These are phyloP conservation scores for Sebastes cheni DNA, from an alignment of 2,797 vertebrate genomes.

Conservation along the genomic window DNA sequence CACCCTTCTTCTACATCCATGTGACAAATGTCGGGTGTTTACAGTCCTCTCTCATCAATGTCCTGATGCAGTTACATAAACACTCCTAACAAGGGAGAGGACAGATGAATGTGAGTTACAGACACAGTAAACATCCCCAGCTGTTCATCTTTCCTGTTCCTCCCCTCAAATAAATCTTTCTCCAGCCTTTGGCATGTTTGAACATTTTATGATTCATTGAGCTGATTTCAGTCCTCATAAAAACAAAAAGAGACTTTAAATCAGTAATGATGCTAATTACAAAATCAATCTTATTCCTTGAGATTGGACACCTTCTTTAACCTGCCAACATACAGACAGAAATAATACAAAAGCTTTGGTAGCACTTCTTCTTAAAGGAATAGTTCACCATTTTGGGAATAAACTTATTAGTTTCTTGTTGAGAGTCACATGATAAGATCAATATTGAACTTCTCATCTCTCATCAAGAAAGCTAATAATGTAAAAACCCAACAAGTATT, in stretches of 20 bases:
- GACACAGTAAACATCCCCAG: conserved; percentile 29
- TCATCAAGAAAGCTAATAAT: neutral
- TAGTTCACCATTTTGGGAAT: neutral
- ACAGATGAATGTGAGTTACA: conserved; percentile 16
- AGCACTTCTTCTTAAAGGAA: neutral
- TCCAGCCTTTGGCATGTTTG: neutral
- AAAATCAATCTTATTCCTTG: neutral
- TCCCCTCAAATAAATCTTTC: conserved; percentile 1
- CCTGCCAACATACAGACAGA: neutral
- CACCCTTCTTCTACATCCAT: neutral
- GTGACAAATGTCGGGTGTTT: conserved; percentile 13
- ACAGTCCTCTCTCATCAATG: neutral
- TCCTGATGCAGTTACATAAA: conserved; percentile 2
- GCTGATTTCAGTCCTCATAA: conserved; percentile 1
- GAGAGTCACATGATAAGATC: neutral
- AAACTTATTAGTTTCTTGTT: neutral
- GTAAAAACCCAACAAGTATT: neutral
- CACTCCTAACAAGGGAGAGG: conserved; percentile 3
- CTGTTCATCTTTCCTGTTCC: conserved; percentile 23
- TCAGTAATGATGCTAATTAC: neutral
- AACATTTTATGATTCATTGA: neutral
- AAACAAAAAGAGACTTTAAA: neutral
- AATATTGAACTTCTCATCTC: neutral
- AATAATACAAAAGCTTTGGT: neutral
- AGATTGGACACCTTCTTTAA: neutral